A percentile compares a stretch with the other conserved stretches of the same genome.
Conservation (phyloP, 2,888 invertebrate genomes). For the Amblyjoppa proteus region DNA sequence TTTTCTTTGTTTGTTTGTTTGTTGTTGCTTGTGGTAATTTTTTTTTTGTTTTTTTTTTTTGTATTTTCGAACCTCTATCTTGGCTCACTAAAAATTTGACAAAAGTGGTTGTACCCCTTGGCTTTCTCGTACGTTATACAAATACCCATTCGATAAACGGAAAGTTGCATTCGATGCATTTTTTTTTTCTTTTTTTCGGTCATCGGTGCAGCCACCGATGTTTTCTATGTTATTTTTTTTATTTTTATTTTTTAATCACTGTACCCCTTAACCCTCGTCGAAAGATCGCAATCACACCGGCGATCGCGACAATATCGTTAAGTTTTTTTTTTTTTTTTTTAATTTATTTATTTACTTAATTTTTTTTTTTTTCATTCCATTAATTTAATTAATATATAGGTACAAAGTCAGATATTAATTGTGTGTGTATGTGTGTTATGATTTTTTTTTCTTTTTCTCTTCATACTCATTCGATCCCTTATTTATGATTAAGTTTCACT, state of each 20-base stretch:
- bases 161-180: conserved; percentile 45
- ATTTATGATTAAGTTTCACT: conserved; percentile 47
- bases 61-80: conserved; percentile 7
- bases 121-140: conserved; percentile 35
- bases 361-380: conserved; percentile 70
- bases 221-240: conserved; percentile 34
- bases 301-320: conserved; percentile 53
- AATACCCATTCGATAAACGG: conserved; percentile 40
- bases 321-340: conserved; percentile 63
- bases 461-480: conserved; percentile 45
- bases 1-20: conserved; percentile 16
- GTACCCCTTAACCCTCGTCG: conserved; percentile 5
- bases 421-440: conserved; percentile 71
- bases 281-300: conserved; percentile 37
- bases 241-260: conserved; percentile 24
- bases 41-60: conserved; percentile 41
- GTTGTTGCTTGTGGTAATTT: conserved; percentile 63
- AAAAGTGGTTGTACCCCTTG: conserved; percentile 75
- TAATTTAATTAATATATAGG: conserved; percentile 82
- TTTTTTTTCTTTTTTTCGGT: conserved; percentile 30
- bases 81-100: conserved; percentile 72
- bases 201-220: conserved; percentile 42
- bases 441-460: conserved; percentile 27
- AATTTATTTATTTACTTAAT: conserved; percentile 39
- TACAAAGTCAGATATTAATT: conserved; percentile 84